These are phyloP conservation scores for Trachurus trachurus DNA, from an alignment of 2,797 vertebrate genomes.

Conservation along the genomic window DNA sequence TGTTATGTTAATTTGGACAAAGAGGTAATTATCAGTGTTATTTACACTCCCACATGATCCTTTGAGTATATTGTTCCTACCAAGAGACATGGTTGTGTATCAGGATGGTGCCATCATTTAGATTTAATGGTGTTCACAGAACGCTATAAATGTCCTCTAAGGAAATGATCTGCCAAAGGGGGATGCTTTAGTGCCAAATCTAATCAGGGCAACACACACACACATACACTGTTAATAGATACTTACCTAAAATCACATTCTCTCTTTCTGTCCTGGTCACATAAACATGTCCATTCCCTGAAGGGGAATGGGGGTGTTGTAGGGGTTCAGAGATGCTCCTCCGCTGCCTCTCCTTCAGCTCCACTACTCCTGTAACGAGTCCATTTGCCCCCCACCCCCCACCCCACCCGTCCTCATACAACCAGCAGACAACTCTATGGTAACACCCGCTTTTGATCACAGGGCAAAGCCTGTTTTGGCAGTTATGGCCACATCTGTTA, in stretches of 20 bases:
- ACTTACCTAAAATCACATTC: constrained; percentile 59
- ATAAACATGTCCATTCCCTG: constrained; percentile 47
- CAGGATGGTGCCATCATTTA: constrained; percentile 43
- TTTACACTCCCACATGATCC: constrained; percentile 43
- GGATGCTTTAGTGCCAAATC: constrained; percentile 71
- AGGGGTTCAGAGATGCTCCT: constrained; percentile 42
- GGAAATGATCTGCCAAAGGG: constrained; percentile 63
- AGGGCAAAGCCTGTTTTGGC: constrained; percentile 66
- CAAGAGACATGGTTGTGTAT: constrained; percentile 21
- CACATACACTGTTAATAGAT: constrained; percentile 49
- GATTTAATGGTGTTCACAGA: constrained; percentile 55
- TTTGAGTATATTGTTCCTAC: constrained; percentile 7
- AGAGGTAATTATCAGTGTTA: constrained; percentile 48
- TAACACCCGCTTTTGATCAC: constrained; percentile 71
- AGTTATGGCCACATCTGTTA: constrained; percentile 76
- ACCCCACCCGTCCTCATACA: constrained; percentile 3
- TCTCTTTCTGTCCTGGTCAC: constrained; percentile 48
- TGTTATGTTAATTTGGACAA: constrained; percentile 36
- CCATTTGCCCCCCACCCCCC: constrained; percentile 49
- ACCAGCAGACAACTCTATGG: constrained; percentile 62
- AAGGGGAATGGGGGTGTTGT: constrained; percentile 35
- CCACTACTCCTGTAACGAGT: constrained; percentile 62
- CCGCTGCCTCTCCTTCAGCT: constrained; percentile 39
- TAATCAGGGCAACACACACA: constrained; percentile 57
- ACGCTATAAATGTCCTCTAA: constrained; percentile 63